These are phyloP conservation scores for Canis aureus DNA, from an alignment of 2,113 vertebrate species.

Conservation along the genomic window DNA sequence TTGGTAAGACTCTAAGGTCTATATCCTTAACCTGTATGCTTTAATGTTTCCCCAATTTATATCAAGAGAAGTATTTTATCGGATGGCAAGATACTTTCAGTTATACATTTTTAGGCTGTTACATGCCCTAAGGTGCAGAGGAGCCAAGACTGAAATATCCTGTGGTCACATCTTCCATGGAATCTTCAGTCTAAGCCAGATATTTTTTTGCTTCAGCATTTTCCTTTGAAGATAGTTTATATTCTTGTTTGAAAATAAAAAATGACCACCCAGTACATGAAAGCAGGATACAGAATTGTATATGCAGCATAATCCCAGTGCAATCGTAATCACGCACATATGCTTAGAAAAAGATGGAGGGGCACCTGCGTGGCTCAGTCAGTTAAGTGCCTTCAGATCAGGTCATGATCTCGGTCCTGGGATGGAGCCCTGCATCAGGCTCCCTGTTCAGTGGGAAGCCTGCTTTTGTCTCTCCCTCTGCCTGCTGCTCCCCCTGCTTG, in stretches of 20 bases:
- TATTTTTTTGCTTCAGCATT: constrained; percentile 39
- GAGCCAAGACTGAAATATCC: not conserved
- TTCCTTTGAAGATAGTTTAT: not conserved
- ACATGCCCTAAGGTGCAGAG: not conserved
- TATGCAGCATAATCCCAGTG: not conserved
- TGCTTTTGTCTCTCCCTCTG: not conserved
- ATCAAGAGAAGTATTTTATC: constrained; percentile 35
- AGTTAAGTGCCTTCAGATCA: not conserved
- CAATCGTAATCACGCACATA: not conserved
- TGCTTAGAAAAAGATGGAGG: not conserved
- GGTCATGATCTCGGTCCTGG: not conserved
- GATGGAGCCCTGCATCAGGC: not conserved
- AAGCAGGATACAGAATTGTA: not conserved
- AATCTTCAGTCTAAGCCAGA: not conserved
- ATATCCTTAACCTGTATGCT: not conserved
- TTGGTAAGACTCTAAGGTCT: constrained; percentile 25
- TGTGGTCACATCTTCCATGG: not conserved
- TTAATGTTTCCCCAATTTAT: not conserved
- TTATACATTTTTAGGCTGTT: constrained; percentile 25
- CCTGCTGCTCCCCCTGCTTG: too few species aligned
- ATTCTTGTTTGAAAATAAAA: constrained; percentile 38
- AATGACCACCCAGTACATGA: not conserved
- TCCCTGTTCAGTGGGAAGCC: not conserved
- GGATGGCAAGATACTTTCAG: not conserved
- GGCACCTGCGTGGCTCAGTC: not conserved